These are phyloP conservation scores for Channa argus DNA, from an alignment of 2,113 vertebrate genomes.

Conservation along the genomic window DNA sequence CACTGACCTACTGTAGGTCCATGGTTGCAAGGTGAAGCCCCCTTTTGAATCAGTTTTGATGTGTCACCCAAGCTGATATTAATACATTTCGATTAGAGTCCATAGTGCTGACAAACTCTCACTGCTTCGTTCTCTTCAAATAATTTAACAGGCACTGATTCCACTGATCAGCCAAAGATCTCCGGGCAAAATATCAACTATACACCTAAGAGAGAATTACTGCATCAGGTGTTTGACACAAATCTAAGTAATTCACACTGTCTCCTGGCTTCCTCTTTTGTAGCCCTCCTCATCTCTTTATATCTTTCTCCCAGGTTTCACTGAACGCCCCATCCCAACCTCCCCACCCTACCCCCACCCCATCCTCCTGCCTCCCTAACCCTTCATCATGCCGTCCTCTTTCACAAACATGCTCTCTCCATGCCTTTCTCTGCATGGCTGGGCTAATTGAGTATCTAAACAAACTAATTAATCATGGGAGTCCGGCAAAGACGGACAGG, in stretches of 20 bases:
- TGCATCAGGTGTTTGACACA: slow-evolving; percentile 41
- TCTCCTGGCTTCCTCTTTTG: slow-evolving; percentile 77
- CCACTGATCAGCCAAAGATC: too few species aligned
- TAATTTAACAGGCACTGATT: too few species aligned
- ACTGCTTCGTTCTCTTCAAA: too few species aligned
- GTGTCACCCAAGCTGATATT: too few species aligned
- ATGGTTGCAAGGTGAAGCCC: too few species aligned
- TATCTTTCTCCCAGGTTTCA: slow-evolving; percentile 52
- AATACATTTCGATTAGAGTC: too few species aligned
- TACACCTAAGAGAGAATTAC: too few species aligned
- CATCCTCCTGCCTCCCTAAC: slow-evolving; percentile 17
- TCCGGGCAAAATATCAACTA: too few species aligned
- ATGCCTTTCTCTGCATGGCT: slow-evolving; percentile 88
- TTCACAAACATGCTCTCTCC: slow-evolving; percentile 52
- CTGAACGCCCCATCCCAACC: slow-evolving; percentile 44
- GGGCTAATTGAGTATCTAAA: slow-evolving; percentile 98
- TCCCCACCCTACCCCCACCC: slow-evolving; percentile 35
- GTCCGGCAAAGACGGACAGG: slow-evolving; percentile 93
- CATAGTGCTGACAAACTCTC: too few species aligned
- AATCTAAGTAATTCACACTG: slow-evolving; percentile 73
- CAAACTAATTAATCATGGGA: slow-evolving; percentile 97
- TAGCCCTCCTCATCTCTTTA: slow-evolving; percentile 45
- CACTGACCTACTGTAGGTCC: too few species aligned
- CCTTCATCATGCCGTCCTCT: slow-evolving; percentile 64
- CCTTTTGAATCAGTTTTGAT: too few species aligned